These are phyloP conservation scores for Beaufortia kweichowensis DNA, from an alignment of 2,113 vertebrate genomes.

Conservation along the genomic window DNA sequence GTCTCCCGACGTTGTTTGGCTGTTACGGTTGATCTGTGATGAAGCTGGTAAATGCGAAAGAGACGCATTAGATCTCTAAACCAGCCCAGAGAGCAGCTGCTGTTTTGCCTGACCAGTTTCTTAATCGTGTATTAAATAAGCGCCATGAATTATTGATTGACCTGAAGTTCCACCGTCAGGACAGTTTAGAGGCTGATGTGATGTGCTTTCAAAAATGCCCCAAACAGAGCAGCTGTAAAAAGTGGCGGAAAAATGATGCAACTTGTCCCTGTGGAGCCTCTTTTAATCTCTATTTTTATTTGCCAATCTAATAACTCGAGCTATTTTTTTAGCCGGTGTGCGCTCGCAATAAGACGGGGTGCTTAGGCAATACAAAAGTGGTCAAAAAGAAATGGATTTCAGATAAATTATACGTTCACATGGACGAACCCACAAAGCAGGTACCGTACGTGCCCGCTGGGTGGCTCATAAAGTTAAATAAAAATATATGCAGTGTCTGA, in stretches of 20 bases:
- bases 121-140: slow-evolving; percentile 53
- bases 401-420: slow-evolving; percentile 43
- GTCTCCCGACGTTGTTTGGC: not conserved
- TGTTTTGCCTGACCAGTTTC: slow-evolving; percentile 43
- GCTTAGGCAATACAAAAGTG: slow-evolving; percentile 59
- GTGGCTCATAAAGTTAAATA: not conserved
- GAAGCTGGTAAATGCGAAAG: not conserved
- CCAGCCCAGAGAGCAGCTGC: slow-evolving; percentile 1
- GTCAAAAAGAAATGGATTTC: slow-evolving; percentile 59
- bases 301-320: slow-evolving; percentile 49
- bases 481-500: not conserved
- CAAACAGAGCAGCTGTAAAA: not conserved
- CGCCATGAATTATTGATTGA: slow-evolving; percentile 55
- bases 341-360: slow-evolving; percentile 53
- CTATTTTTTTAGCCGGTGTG: slow-evolving; percentile 51
- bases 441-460: not conserved
- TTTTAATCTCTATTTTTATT: slow-evolving; percentile 60
- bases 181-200: slow-evolving; percentile 34
- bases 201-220: slow-evolving; percentile 36
- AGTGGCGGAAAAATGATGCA: slow-evolving; percentile 15
- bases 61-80: not conserved
- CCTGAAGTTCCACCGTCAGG: slow-evolving; percentile 30
- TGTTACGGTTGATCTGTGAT: not conserved
- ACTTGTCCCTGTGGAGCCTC: slow-evolving; percentile 19
- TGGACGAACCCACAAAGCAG: slow-evolving; percentile 6